Evolutionary conservation across 2,888 invertebrate genomes (phyloP).

Genomic region (Scaptomyza flava): DNA sequence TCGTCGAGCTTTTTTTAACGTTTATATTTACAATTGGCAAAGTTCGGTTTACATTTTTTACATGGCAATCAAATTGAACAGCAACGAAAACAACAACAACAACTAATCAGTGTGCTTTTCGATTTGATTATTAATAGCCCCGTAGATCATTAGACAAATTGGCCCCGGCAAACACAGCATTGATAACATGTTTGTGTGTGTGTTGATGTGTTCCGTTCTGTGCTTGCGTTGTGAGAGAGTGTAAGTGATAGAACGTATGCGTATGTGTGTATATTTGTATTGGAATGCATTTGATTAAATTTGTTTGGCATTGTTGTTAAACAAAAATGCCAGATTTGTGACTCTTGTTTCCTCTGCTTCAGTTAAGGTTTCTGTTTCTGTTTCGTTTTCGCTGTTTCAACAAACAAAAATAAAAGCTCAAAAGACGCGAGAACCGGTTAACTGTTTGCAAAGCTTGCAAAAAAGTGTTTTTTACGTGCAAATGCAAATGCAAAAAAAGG

Average conservation of each 20-base stretch:
- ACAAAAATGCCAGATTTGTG: constrained; percentile 46
- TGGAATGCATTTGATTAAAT: constrained; percentile 72
- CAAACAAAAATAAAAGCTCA: constrained; percentile 48
- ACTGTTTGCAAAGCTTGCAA: constrained; percentile 60
- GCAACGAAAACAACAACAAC: constrained; percentile 22
- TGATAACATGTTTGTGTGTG: constrained; percentile 44
- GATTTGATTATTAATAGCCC: constrained; percentile 39
- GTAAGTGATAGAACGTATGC: constrained; percentile 11
- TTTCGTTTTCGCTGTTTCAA: constrained; percentile 29
- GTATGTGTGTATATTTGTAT: constrained; percentile 31
- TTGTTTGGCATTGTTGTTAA: constrained; percentile 61
- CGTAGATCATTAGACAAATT: constrained; percentile 51
- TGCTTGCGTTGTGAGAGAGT: background rate
- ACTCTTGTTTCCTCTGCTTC: constrained; percentile 23
- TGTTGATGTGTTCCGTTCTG: background rate
- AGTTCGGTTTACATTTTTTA: constrained; percentile 40
- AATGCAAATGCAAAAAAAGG: constrained; percentile 45
- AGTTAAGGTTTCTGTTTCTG: constrained; percentile 19
- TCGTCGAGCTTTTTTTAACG: constrained; percentile 23
- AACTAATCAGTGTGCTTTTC: constrained; percentile 30
- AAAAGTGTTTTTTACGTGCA: constrained; percentile 33
- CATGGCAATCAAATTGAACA: constrained; percentile 53
- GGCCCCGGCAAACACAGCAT: constrained; percentile 48
- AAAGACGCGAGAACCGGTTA: constrained; percentile 68
- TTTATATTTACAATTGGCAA: constrained; percentile 34